Base-by-base conservation (phyloP, 2,113 vertebrate genomes). In the Eleginops maclovinus region DNA sequence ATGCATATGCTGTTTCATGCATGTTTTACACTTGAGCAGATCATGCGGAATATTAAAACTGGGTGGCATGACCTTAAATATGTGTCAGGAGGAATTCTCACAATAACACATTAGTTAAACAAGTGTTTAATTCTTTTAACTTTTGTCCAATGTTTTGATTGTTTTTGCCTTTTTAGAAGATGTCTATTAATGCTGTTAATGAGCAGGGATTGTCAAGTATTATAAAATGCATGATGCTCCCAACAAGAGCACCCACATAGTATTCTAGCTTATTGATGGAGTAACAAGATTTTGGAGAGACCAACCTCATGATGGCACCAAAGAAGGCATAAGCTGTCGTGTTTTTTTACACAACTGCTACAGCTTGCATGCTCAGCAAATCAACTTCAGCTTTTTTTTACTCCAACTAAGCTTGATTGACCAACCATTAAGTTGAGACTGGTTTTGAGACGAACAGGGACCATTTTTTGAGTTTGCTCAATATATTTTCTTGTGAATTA, bases 1-100 rank as follows among this genome's bases (percentile, higher is more conserved):
- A 62, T 83, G 62, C 78, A 88, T 88, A 83, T 88, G 84, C 47
- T 36, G 62, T 87, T 83, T 79, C 79, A 89, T 87, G 51, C 73
- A 84, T 75, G 79, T 85, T 85, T 82, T 63, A 83, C 78, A 47
- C 46, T 59, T 62, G 22, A 79, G 14, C 64, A 47, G 28, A 21
- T 59, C 12, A 64, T 81, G 51, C 21, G 73, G 19, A 75, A 68
- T 71, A 54, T 63, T 65, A 7, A 43, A 36, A 5, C 21, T 22
- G 6, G 53, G 14, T 0, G 1, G 28, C 51, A 10, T 63, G 28
- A 53, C n/a, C 49, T 71, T 4, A 44, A 66, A 74, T 56, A 28
- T 22, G 9, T 36, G 47, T 16, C 3, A 3, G 1, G 19, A 49
- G 16, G 36, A 50, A 24, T 26, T n/a, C 12, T 7, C 24, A 26